phyloP scores from a whole-genome alignment of 2,113 vertebrate species.

The Alethe castanea region DNA sequence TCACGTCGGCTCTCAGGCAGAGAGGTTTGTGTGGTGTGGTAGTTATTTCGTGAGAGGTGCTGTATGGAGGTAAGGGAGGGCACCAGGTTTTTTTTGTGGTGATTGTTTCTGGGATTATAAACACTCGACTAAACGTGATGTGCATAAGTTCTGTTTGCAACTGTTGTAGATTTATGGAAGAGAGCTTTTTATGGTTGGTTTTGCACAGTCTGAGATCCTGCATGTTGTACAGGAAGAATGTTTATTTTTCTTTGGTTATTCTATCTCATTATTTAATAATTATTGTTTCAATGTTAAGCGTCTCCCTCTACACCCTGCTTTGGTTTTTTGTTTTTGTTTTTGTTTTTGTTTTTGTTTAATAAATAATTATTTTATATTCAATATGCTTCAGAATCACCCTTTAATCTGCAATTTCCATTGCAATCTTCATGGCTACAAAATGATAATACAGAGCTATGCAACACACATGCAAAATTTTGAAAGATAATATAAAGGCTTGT shows the following conservation, averaged over 20 bases:
- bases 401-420: background rate
- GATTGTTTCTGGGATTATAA: constrained; percentile 4
- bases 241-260: background rate
- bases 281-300: background rate
- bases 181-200: background rate
- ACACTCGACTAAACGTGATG: background rate
- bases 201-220: background rate
- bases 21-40: background rate
- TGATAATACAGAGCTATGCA: background rate
- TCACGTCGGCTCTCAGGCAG: background rate
- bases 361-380: background rate
- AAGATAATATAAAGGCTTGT: background rate
- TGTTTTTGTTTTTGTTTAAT: background rate
- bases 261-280: background rate
- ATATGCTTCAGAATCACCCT: background rate
- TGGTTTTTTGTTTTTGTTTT: background rate
- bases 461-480: background rate
- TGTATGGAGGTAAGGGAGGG: background rate
- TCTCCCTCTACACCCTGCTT: background rate
- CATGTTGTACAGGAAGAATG: background rate
- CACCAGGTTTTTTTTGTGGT: background rate
- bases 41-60: background rate
- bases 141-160: background rate
- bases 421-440: background rate
- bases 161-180: background rate